phyloP scores from a whole-genome alignment of 2,888 invertebrate species.

The Drosophila flavopinicola region DNA sequence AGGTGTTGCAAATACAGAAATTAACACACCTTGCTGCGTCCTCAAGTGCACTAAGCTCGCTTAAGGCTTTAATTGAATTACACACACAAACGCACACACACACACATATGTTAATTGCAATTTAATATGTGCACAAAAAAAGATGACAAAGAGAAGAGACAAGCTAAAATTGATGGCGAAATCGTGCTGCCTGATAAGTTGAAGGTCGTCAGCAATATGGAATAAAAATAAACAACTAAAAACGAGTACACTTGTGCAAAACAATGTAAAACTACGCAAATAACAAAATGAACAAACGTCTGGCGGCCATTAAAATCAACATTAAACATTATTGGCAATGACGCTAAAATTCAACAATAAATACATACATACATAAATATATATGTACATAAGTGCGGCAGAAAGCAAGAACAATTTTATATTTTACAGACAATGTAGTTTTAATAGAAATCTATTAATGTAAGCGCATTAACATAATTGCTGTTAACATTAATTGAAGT shows the following conservation, averaged over 20 bases:
- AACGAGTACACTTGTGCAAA: slow-evolving; percentile 9
- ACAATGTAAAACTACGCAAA: slow-evolving; percentile 46
- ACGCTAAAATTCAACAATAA: slow-evolving; percentile 14
- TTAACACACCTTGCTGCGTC: slow-evolving; percentile 42
- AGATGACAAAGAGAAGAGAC: slow-evolving; percentile 20
- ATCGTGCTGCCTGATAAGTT: slow-evolving; percentile 51
- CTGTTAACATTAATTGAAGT: no score
- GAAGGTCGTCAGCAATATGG: slow-evolving; percentile 51
- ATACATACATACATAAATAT: slow-evolving; percentile 2
- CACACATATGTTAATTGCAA: slow-evolving; percentile 44
- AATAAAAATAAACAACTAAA: slow-evolving; percentile 9
- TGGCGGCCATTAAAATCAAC: slow-evolving; percentile 46
- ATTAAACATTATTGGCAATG: slow-evolving; percentile 43
- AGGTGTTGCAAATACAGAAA: slow-evolving; percentile 42
- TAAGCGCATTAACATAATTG: no score
- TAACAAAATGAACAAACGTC: slow-evolving; percentile 34
- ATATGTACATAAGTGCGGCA: slow-evolving; percentile 8
- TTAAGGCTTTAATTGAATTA: slow-evolving; percentile 47
- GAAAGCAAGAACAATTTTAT: not conserved
- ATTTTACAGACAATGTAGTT: not conserved
- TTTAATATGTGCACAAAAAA: slow-evolving; percentile 41
- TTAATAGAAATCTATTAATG: no score
- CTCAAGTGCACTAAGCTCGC: slow-evolving; percentile 40
- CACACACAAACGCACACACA: slow-evolving; percentile 16
- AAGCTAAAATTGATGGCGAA: slow-evolving; percentile 56